Evolutionary conservation across 2,113 vertebrate genomes (phyloP).

Genomic region (Gnathonemus echidnorhynchus): DNA sequence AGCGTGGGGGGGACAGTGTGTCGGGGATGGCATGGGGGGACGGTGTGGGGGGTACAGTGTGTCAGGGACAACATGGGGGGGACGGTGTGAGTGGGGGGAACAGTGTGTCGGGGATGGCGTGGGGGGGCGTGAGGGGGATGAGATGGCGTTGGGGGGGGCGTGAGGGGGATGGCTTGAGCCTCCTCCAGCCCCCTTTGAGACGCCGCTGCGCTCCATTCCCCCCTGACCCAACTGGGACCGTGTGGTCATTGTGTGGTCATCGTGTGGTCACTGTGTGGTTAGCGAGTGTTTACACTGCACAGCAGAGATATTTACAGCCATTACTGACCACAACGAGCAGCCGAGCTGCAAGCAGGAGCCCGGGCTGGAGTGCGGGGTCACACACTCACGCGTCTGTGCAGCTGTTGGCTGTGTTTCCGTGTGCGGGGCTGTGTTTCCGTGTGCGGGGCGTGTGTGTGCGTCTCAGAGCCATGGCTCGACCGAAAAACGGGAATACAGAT

Average conservation of each 20-base stretch:
- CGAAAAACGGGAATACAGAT: background rate
- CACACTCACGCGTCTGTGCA: background rate
- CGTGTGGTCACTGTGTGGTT: constrained; percentile 19
- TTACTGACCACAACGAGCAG: constrained; percentile 37
- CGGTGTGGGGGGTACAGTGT: too few species aligned
- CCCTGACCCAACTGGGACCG: background rate
- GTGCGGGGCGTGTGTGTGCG: background rate
- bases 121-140: background rate
- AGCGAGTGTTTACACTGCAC: constrained; percentile 42
- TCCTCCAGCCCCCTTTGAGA: background rate
- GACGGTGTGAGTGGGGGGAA: background rate
- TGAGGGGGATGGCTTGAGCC: background rate
- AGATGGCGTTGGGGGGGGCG: background rate
- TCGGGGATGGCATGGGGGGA: too few species aligned
- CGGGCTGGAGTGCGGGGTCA: constrained; percentile 20
- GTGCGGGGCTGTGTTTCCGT: background rate
- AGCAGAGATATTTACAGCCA: constrained; percentile 49
- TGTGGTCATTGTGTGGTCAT: background rate
- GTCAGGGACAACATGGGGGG: background rate
- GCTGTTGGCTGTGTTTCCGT: background rate
- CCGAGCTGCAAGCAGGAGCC: constrained; percentile 4
- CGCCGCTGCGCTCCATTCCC: background rate
- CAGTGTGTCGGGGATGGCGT: too few species aligned
- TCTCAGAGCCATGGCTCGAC: background rate
- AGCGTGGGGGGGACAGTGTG: background rate